Evolutionary conservation across 1,140 invertebrate species (phyloP).

Genomic region (Penaeus vannamei): DNA sequence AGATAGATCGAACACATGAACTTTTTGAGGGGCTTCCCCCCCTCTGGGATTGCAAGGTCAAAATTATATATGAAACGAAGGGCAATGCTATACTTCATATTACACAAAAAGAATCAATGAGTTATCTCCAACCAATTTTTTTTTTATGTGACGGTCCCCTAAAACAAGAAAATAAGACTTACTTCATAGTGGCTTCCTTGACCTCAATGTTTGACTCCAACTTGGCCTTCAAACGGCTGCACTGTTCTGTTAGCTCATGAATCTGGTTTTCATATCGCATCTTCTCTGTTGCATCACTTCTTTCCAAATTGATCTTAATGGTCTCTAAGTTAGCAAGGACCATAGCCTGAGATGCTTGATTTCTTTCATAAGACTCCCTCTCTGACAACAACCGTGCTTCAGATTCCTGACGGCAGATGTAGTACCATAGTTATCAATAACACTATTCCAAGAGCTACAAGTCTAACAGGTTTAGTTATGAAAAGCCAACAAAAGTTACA

Average conservation of each 20-base stretch:
- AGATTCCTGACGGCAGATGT: too few species aligned
- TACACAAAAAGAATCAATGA: too few species aligned
- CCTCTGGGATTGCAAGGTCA: too few species aligned
- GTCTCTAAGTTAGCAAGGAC: slow-evolving; percentile 55
- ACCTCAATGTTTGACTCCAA: slow-evolving; percentile 49
- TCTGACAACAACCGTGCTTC: too few species aligned
- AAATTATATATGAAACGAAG: too few species aligned
- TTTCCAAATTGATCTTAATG: slow-evolving; percentile 57
- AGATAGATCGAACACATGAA: too few species aligned
- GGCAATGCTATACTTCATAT: too few species aligned
- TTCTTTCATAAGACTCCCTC: slow-evolving; percentile 26
- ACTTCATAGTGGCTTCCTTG: slow-evolving; percentile 41
- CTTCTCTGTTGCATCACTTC: slow-evolving; percentile 40
- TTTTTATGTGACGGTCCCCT: too few species aligned
- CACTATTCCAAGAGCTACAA: not conserved
- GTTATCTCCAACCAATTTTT: too few species aligned
- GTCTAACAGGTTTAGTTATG: not conserved
- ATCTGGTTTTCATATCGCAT: slow-evolving; percentile 53
- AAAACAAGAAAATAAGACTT: slow-evolving; percentile 17
- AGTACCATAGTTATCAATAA: too few species aligned
- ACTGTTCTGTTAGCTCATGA: slow-evolving; percentile 37
- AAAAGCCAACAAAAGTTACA: not conserved
- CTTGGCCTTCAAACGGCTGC: slow-evolving; percentile 45
- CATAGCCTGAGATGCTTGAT: slow-evolving; percentile 54
- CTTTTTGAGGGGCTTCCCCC: too few species aligned